Evolutionary conservation across 2,113 vertebrate species (phyloP), one percentile per base, ranked within the genome.

Genomic region (Anolis sagrei): DNA sequence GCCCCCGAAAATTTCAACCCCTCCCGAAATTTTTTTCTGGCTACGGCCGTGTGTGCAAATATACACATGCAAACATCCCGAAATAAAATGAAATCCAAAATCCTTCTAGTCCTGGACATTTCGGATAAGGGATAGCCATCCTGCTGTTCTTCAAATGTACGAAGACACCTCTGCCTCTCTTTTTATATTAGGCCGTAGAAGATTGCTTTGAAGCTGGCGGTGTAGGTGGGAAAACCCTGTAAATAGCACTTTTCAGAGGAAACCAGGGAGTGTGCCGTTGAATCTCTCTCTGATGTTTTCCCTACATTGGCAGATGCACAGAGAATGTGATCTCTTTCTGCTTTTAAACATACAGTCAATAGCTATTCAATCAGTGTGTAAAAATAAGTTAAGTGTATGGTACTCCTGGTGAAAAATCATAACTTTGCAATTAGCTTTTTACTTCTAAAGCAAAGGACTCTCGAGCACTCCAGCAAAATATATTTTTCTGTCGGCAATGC

Each of bases 371-470:
- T 83, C 75, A 83, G 92, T 90, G 92, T 93, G 91, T 90, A 87
- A 92, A 92, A 94, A 91, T 85, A 92, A 92, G 90, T 92, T 95
- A 92, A 92, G 93, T 89, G 69, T 92, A 93, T 89, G 25, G 75
- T 89, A 94, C 82, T 90, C 8, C 69, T 27, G 21, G 62, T 89
- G 90, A 92, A 94, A 44, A 93, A 85, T 88, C 76, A 32, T 79
- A 91, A 82, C 90, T 92, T 81, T 79, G 92, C 76, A 95, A 93
- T 94, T 94, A 94, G 39, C 78, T 88, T 89, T 44, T 91, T 89
- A 68, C 89, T 88, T 93, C 82, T 77, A 49, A 89, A 87, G 49
- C 39, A 85, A 76, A 77, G n/a, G 86, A 89, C 91, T 91, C 81
- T 79, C 87, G 89, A 89, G 81, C 70, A 81, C 72, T 87, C 88